Percentiles rank a stretch among this genome's conserved stretches.
Evolutionary conservation across 2,797 vertebrate species (phyloP).

Genomic region (Anguilla marmorata): DNA sequence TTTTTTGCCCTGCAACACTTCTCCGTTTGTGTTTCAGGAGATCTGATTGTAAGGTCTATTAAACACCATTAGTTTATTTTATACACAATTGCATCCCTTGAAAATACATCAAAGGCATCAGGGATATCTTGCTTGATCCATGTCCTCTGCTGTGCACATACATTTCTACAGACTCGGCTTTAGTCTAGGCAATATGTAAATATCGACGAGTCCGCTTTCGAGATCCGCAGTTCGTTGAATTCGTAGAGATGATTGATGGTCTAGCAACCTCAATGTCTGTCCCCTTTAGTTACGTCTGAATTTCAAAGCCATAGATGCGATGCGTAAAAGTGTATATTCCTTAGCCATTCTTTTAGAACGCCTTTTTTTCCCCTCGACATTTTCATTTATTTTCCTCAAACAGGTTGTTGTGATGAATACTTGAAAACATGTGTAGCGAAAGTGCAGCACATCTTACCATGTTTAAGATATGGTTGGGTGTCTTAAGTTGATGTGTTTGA

Average conservation of each 20-base stretch:
- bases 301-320: neutral
- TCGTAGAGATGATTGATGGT: neutral
- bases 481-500: conserved; percentile 28
- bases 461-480: neutral
- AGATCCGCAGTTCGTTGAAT: neutral
- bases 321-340: conserved; percentile 27
- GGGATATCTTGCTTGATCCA: neutral
- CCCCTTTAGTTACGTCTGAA: conserved; percentile 29
- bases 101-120: conserved; percentile 7
- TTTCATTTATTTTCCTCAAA: conserved; percentile 13
- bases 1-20: conserved; percentile 32
- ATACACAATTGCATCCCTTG: neutral
- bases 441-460: neutral
- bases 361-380: neutral
- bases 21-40: conserved; percentile 9
- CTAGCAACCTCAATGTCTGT: conserved; percentile 13
- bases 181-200: conserved; percentile 11
- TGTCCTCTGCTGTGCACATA: neutral
- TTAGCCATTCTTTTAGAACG: neutral
- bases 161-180: conserved; percentile 7
- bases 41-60: conserved; percentile 11
- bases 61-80: neutral
- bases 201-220: conserved; percentile 19
- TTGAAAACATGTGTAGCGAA: neutral
- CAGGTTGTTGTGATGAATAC: conserved; percentile 13